Percentiles rank a stretch among this genome's conserved stretches.
Evolutionary conservation across 1,140 invertebrate species (phyloP).

Genomic region (Zaprionus ornatus): DNA sequence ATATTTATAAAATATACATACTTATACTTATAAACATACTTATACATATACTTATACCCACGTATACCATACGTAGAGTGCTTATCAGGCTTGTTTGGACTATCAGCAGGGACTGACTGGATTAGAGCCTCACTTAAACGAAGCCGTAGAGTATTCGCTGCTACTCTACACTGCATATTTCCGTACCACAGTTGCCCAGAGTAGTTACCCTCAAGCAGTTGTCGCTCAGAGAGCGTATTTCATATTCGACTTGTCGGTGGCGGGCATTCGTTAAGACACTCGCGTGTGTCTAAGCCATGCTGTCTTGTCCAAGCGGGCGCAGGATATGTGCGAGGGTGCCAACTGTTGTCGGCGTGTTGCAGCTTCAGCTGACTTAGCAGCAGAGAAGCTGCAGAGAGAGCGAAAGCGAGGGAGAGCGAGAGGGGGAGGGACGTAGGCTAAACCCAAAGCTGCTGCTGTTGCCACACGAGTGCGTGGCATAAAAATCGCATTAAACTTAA

Average conservation of each 20-base stretch:
- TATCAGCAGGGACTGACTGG: no score
- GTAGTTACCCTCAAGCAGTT: not conserved
- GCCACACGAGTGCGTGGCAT: conserved; percentile 31
- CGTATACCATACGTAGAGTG: no score
- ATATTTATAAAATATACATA: no score
- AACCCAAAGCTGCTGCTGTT: not conserved
- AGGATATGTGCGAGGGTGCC: no score
- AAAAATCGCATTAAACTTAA: conserved; percentile 66
- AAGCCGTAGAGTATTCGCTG: no score
- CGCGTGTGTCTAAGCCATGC: not conserved
- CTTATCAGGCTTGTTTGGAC: no score
- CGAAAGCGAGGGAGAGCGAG: not conserved
- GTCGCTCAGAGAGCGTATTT: not conserved
- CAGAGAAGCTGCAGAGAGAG: not conserved
- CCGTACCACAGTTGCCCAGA: no score
- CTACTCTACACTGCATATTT: no score
- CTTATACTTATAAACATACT: no score
- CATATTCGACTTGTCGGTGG: not conserved
- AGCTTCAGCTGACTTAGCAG: not conserved
- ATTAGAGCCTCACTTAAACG: no score
- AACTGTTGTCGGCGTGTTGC: not conserved
- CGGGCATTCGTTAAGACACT: not conserved
- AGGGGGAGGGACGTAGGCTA: not conserved
- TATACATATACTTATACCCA: no score
- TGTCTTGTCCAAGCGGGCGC: not conserved